These are phyloP conservation scores for Pandemis heparana DNA, from an alignment of 2,888 invertebrate species.

Conservation along the genomic window DNA sequence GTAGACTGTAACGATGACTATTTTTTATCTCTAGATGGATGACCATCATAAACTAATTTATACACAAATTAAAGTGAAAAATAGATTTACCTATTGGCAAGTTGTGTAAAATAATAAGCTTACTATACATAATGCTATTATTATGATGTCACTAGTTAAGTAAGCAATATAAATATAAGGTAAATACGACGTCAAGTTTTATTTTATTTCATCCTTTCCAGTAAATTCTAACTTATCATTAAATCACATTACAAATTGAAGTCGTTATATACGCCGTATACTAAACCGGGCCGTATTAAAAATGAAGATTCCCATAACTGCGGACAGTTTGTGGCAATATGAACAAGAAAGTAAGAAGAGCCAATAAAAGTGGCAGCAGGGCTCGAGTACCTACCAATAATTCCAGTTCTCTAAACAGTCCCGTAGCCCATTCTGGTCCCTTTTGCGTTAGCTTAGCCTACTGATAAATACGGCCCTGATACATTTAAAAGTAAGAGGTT, in stretches of 20 bases:
- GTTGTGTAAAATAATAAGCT: constrained; percentile 85
- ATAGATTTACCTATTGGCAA: constrained; percentile 83
- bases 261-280: neutral
- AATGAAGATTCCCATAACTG: neutral
- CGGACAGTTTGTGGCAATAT: no score
- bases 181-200: constrained; percentile 71
- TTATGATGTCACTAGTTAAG: constrained; percentile 85
- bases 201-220: constrained; percentile 52
- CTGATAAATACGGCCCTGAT: neutral
- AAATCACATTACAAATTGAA: constrained; percentile 18
- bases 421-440: neutral
- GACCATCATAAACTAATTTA: constrained; percentile 85
- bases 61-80: constrained; percentile 80
- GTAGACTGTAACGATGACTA: constrained; percentile 81
- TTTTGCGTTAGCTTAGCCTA: neutral
- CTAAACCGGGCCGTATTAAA: neutral
- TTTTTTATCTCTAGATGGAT: constrained; percentile 84
- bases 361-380: no score
- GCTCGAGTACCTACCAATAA: no score
- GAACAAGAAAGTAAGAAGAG: no score
- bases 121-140: constrained; percentile 81
- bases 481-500: neutral
- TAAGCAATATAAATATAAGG: constrained; percentile 86
- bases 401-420: no score
- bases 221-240: constrained; percentile 19